phyloP scores from a whole-genome alignment of 2,113 vertebrate genomes.

The Notechis scutatus region DNA sequence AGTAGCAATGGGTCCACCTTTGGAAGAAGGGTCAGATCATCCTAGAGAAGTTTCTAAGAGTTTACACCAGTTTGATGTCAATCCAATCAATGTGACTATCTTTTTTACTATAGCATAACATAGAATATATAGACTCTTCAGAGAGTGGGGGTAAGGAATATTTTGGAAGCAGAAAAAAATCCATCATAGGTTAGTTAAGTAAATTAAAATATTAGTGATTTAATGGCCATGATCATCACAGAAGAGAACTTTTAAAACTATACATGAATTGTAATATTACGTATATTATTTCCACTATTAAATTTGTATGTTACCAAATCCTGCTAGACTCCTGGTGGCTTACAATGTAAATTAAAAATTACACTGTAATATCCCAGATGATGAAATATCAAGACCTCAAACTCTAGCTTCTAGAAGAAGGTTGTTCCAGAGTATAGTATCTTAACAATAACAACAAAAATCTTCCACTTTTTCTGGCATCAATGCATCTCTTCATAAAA shows the following conservation, averaged over 20 bases:
- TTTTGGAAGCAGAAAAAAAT: background rate
- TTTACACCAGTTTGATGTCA: background rate
- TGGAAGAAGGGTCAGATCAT: background rate
- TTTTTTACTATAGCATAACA: background rate
- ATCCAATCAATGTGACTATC: background rate
- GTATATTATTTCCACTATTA: background rate
- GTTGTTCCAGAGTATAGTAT: too few species aligned
- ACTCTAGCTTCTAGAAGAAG: too few species aligned
- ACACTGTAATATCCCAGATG: background rate
- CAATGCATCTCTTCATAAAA: background rate
- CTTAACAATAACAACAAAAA: too few species aligned
- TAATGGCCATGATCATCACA: background rate
- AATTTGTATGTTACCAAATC: background rate
- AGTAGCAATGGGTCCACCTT: background rate
- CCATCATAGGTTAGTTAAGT: background rate
- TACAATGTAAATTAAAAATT: background rate
- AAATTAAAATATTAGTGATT: background rate
- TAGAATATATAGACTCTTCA: background rate
- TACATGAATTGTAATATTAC: too few species aligned
- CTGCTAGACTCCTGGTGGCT: background rate
- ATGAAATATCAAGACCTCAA: too few species aligned
- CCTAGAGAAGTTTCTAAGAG: background rate
- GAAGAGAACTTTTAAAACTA: background rate
- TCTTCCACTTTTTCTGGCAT: background rate
- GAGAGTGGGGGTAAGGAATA: background rate